phyloP scores from a whole-genome alignment of 2,888 invertebrate species.

The Smittia sp. region DNA sequence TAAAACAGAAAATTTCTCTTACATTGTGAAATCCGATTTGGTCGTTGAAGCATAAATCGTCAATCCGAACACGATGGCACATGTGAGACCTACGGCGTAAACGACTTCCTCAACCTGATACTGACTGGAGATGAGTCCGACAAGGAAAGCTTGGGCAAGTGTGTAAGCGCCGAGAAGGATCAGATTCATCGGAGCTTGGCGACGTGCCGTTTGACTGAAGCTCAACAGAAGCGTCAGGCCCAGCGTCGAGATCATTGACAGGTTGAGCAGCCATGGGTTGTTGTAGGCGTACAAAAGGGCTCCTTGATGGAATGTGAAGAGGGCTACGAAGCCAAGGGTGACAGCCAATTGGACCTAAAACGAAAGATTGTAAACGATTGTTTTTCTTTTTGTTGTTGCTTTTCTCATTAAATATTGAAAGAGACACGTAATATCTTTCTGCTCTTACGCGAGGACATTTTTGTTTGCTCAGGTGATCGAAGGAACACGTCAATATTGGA shows the following conservation, averaged over 20 bases:
- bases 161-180: slow-evolving; percentile 27
- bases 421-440: slow-evolving; percentile 31
- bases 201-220: neutral
- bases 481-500: neutral
- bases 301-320: slow-evolving; percentile 68
- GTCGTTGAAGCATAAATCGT: slow-evolving; percentile 26
- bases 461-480: neutral
- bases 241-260: slow-evolving; percentile 66
- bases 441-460: neutral
- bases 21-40: slow-evolving; percentile 38
- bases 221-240: slow-evolving; percentile 66
- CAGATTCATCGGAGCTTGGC: slow-evolving; percentile 23
- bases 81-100: slow-evolving; percentile 28
- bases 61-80: slow-evolving; percentile 23
- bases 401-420: slow-evolving; percentile 1
- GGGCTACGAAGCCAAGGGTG: slow-evolving; percentile 72
- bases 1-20: neutral
- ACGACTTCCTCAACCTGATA: slow-evolving; percentile 34
- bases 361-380: too few species aligned
- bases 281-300: slow-evolving; percentile 60
- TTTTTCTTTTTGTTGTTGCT: slow-evolving; percentile 19
- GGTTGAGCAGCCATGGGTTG: slow-evolving; percentile 64
- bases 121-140: slow-evolving; percentile 29
- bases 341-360: slow-evolving; percentile 76
- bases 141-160: slow-evolving; percentile 24